Conservation (phyloP, 2,888 invertebrate species). For the Lasioglossum leucozonium region DNA sequence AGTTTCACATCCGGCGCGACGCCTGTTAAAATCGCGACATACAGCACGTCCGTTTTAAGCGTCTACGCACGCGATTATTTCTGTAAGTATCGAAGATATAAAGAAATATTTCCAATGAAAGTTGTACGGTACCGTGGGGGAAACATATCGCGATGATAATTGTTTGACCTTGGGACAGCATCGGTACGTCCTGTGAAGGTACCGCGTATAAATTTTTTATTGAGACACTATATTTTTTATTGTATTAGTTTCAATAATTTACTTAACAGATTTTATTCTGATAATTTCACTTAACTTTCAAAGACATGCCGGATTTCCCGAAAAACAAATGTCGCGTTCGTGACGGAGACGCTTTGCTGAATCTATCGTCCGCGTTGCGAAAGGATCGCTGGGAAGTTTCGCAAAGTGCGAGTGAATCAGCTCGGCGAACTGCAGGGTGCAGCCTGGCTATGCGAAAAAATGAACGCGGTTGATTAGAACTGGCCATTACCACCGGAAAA, state of each 20-base stretch:
- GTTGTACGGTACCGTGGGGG: too few species aligned
- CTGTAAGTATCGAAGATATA: neutral
- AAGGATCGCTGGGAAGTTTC: constrained; percentile 26
- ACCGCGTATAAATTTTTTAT: too few species aligned
- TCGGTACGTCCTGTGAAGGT: too few species aligned
- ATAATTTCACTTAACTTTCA: too few species aligned
- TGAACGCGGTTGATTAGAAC: neutral
- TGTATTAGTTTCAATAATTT: too few species aligned
- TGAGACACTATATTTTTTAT: too few species aligned
- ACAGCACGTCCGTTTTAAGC: neutral
- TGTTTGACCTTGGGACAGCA: too few species aligned
- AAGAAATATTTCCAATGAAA: neutral
- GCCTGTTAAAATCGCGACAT: constrained; percentile 44
- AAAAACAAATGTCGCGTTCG: constrained; percentile 32
- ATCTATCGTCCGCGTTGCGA: constrained; percentile 32
- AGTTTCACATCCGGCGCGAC: constrained; percentile 72
- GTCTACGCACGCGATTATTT: neutral
- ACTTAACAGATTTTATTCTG: too few species aligned
- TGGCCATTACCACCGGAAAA: constrained; percentile 11
- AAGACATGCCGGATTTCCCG: constrained; percentile 33
- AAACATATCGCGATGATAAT: too few species aligned
- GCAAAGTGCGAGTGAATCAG: constrained; percentile 46
- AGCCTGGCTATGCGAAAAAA: constrained; percentile 9
- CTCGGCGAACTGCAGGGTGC: constrained; percentile 25
- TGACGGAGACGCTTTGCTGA: constrained; percentile 26